Evolutionary conservation across 2,113 vertebrate species (phyloP).

Genomic region (Halcyon malimbica): DNA sequence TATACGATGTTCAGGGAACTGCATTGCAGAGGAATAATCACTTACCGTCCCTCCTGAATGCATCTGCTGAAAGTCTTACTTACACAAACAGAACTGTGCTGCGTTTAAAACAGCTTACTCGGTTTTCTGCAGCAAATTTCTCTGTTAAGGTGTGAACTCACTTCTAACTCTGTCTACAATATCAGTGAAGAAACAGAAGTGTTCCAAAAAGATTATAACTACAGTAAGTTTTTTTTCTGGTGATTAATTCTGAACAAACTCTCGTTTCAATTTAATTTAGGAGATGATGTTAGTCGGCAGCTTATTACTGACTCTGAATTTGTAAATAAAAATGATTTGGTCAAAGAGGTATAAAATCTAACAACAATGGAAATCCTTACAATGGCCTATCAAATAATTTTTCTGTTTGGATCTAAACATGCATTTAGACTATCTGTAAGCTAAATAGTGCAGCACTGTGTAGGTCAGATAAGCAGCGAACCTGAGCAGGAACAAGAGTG

Average conservation of each 20-base stretch:
- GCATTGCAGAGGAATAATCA: conserved; percentile 14
- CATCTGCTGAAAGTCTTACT: neutral
- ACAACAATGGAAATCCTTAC: neutral
- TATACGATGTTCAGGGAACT: neutral
- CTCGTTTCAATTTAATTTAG: neutral
- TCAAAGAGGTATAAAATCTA: neutral
- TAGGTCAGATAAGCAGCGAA: neutral
- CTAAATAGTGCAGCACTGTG: neutral
- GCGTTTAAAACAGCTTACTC: neutral
- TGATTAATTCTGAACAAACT: neutral
- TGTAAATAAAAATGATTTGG: neutral
- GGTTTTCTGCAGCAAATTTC: neutral
- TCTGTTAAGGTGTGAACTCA: neutral
- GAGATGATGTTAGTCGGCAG: neutral
- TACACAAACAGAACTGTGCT: neutral
- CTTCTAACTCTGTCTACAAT: neutral
- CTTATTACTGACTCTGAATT: neutral
- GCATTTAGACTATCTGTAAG: neutral
- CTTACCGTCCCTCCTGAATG: neutral
- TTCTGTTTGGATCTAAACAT: neutral
- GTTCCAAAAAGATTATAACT: neutral
- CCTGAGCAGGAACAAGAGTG: neutral
- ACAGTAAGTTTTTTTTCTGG: neutral
- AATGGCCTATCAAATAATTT: neutral
- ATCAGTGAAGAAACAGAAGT: neutral